These are phyloP conservation scores for Hyperoodon ampullatus DNA, from an alignment of 2,113 vertebrate species.

Conservation along the genomic window DNA sequence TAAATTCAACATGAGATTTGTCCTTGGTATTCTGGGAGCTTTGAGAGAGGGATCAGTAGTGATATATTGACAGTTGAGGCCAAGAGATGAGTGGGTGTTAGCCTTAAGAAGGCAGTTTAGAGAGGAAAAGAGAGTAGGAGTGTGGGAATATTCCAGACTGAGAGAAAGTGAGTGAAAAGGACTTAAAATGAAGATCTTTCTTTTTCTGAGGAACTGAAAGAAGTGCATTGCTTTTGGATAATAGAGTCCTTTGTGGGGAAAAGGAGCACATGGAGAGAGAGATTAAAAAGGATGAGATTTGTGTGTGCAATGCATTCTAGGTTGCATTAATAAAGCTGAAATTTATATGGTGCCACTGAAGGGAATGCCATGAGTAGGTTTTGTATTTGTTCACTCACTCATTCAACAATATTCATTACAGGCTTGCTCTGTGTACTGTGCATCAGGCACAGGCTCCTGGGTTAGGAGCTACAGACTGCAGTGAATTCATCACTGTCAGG, in stretches of 20 bases:
- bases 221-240: background rate
- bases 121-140: background rate
- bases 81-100: background rate
- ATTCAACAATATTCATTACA: background rate
- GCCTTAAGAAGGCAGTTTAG: too few species aligned
- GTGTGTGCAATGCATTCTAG: background rate
- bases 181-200: background rate
- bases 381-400: background rate
- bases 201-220: background rate
- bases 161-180: background rate
- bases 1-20: background rate
- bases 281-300: background rate
- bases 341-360: background rate
- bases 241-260: fast-evolving
- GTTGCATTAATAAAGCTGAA: background rate
- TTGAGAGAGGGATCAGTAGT: background rate
- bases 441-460: background rate
- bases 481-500: constrained; percentile 36
- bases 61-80: background rate
- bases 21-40: background rate
- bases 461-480: background rate
- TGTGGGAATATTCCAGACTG: background rate
- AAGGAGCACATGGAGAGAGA: background rate
- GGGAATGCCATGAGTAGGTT: background rate
- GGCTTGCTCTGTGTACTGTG: background rate